Evolutionary conservation across 1,140 invertebrate genomes (phyloP), one percentile per base, ranked within the genome.

Genomic region (Drosophila seguyi): DNA sequence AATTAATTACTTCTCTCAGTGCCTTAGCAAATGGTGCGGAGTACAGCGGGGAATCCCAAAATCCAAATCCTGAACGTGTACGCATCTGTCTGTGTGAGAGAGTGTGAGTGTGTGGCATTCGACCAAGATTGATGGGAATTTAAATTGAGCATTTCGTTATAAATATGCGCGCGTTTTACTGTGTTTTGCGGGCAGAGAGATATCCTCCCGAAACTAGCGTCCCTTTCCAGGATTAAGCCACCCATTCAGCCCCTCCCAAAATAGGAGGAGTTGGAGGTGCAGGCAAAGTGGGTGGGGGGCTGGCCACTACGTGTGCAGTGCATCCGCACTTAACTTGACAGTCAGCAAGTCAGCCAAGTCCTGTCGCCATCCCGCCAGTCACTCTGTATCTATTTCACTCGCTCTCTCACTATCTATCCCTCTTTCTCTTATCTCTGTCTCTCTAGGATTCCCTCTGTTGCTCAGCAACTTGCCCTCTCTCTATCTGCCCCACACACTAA

Each of bases 61-160:
- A 75, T 75, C 42, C 55, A 59, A 71, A 52, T 50, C 50, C 42
- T 45, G 29, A 47, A 41, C 62, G 60, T 75, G 41, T 47, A 38
- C 53, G 52, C 60, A 56, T 73, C 45, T 47, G 60, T 36, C 22
- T 63, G 25, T 44, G 36, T 62, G 67, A 18, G 18, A 68, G 60
- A 36, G 44, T 61, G 48, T 53, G 76, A 65, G 55, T 65, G 50
- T 56, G 76, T 62, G 69, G 81, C 58, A 90, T 80, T 91, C 74
- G 61, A 81, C 87, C 84, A 90, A 85, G 85, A 81, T 90, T 83
- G 77, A 90, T 84, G 85, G 81, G 85, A 90, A 90, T 90, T 90
- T 90, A 88, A 91, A 91, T 91, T 91, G 83, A 84, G 80, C 87
- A 91, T 91, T 91, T 87, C 77, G 88, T 83, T 91, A 88, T 91